Percentiles rank a stretch among this genome's conserved stretches.
Evolutionary conservation across 2,797 vertebrate genomes (phyloP).

Genomic region (Artibeus jamaicensis): DNA sequence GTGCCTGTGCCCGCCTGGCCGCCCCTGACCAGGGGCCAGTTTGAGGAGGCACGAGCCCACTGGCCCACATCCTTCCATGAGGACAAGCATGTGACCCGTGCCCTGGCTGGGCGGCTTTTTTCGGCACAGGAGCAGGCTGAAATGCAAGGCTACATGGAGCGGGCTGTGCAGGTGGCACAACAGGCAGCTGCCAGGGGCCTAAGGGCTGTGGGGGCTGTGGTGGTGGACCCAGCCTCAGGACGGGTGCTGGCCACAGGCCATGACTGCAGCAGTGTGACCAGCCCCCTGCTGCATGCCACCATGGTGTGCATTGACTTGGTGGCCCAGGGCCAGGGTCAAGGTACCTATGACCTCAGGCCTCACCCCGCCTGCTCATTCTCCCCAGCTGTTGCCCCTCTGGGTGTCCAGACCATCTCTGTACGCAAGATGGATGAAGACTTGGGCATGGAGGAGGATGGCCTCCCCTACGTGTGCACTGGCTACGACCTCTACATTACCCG

Average conservation of each 20-base stretch:
- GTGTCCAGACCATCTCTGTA: neutral
- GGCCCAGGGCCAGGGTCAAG: conserved; percentile 88
- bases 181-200: conserved; percentile 79
- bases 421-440: neutral
- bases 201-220: conserved; percentile 85
- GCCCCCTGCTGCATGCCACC: conserved; percentile 88
- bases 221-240: conserved; percentile 84
- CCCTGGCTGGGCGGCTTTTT: conserved; percentile 86
- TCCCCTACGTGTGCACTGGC: conserved; percentile 91
- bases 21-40: conserved; percentile 89
- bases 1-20: conserved; percentile 85
- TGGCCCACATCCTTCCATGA: conserved; percentile 93
- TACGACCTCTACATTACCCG: conserved; percentile 92
- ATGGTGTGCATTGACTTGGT: conserved; percentile 93
- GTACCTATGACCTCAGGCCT: conserved; percentile 80
- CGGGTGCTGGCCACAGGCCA: conserved; percentile 86
- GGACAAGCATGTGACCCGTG: conserved; percentile 86
- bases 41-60: conserved; percentile 85
- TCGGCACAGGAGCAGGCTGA: conserved; percentile 76
- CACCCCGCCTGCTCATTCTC: conserved; percentile 80
- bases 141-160: conserved; percentile 87
- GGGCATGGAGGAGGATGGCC: neutral
- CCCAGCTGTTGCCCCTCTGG: rapidly evolving
- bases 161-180: conserved; percentile 83
- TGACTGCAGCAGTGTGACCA: conserved; percentile 81